Evolutionary conservation across 1,140 invertebrate species (phyloP), one percentile per base, ranked within the genome.

Genomic region (Caligus rogercresseyi): DNA sequence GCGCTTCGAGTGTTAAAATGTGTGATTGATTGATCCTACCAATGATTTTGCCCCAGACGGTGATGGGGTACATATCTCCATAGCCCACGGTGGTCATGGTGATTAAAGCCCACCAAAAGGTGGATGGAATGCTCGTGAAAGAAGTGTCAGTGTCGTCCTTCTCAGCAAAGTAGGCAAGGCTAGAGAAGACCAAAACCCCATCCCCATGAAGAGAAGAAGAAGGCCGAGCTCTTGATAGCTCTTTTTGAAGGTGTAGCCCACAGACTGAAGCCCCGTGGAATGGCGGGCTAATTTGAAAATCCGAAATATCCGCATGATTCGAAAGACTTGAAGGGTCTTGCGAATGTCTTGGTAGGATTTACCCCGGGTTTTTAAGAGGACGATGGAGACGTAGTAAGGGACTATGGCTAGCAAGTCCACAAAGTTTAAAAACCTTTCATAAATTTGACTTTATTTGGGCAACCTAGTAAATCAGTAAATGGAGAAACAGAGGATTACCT

Each of bases 391-490:
- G 79, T 88, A 99, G 79, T 98, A 99, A 69, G 95, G 95, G 75
- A 97, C 77, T 76, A 98, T 99, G 73, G 95, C 94, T 76, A 98
- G 78, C 70, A 98, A 80, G 79, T 98, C 95, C 74, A 98, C 98
- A 67, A 98, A 84, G 76, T 99, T 98, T 69, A 99, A 82, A 73
- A 90, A 89, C 93, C 92, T 74, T 98, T 98, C 79, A 98, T 96
- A 78, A 99, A 99, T 75, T 97, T 96, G 89, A 94, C 96, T 75
- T 98, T 98, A 78, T 96, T 88, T 68, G 95, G 95, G n/a, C 31
- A 43, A 43, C 31, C 31, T 43, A 43, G 31, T n/a, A 43, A 11
- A 43, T 43, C 7, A 43, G n/a, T 43, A n/a, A 43, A 43, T n/a
- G n/a, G n/a, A n/a, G n/a, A n/a, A n/a, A n/a, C n/a, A n/a, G n/a